Conservation (phyloP, 2,113 vertebrate genomes). For the Oryzias javanicus region DNA sequence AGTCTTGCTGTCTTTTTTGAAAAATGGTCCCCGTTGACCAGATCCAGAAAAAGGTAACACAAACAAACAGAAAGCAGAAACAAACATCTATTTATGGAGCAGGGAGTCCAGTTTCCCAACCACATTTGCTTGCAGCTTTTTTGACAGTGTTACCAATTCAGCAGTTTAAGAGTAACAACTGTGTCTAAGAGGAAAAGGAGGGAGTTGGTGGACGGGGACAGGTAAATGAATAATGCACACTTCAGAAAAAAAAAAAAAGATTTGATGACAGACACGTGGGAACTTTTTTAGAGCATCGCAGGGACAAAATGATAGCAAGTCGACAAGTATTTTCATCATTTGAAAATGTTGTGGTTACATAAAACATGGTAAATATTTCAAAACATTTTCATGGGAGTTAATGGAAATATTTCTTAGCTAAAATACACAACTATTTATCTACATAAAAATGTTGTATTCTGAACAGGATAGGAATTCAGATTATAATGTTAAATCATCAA, state of each 20-base stretch:
- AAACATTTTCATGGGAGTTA: too few species aligned
- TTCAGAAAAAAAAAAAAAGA: background rate
- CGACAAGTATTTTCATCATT: too few species aligned
- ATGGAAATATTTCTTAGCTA: too few species aligned
- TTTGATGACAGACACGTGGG: background rate
- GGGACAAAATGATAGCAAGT: too few species aligned
- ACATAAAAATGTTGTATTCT: too few species aligned
- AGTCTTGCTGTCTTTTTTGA: slow-evolving; percentile 63
- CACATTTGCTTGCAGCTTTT: slow-evolving; percentile 53
- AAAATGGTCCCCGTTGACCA: slow-evolving; percentile 68
- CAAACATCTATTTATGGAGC: slow-evolving; percentile 73
- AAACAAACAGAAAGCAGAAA: slow-evolving; percentile 71
- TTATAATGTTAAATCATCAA: too few species aligned
- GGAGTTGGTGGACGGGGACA: slow-evolving; percentile 1
- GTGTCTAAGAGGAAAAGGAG: slow-evolving; percentile 19
- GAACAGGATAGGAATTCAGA: too few species aligned
- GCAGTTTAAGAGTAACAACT: slow-evolving; percentile 60
- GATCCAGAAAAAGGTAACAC: slow-evolving; percentile 58
- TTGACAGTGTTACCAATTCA: slow-evolving; percentile 64
- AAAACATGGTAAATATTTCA: too few species aligned
- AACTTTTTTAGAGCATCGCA: too few species aligned
- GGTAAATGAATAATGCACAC: background rate
- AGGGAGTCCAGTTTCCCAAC: slow-evolving; percentile 60
- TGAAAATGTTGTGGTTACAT: too few species aligned
- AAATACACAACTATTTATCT: too few species aligned